Evolutionary conservation across 1,140 invertebrate species (phyloP).

Genomic region (Delia radicum): DNA sequence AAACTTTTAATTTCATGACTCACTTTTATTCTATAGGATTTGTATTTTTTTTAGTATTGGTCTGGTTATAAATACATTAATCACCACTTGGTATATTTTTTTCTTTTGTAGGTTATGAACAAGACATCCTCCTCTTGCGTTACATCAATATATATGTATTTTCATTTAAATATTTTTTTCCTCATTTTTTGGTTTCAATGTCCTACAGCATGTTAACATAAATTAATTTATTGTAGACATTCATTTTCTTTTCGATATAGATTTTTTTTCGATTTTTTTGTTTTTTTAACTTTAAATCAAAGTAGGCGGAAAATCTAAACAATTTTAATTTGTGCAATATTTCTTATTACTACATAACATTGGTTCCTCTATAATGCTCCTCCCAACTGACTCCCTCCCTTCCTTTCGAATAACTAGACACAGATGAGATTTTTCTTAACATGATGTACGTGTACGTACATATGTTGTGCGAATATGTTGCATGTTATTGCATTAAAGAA

Average conservation of each 20-base stretch:
- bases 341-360: constrained; percentile 8
- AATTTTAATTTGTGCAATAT: constrained; percentile 22
- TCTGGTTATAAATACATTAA: background rate
- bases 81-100: background rate
- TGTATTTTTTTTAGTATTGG: background rate
- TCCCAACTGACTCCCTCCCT: background rate
- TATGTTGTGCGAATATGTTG: background rate
- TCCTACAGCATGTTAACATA: constrained; percentile 24
- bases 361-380: background rate
- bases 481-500: background rate
- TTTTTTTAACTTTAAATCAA: constrained; percentile 5
- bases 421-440: no score
- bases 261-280: background rate
- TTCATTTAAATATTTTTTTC: no score
- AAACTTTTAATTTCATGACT: background rate
- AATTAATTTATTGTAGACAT: constrained; percentile 16
- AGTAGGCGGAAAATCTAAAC: constrained; percentile 22
- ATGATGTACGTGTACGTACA: background rate
- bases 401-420: background rate
- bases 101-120: background rate
- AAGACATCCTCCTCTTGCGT: background rate
- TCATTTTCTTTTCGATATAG: background rate
- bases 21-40: background rate
- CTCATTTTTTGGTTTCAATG: background rate
- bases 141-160: no score